phyloP scores from a whole-genome alignment of 2,113 vertebrate species.

The Oncorhynchus nerka region DNA sequence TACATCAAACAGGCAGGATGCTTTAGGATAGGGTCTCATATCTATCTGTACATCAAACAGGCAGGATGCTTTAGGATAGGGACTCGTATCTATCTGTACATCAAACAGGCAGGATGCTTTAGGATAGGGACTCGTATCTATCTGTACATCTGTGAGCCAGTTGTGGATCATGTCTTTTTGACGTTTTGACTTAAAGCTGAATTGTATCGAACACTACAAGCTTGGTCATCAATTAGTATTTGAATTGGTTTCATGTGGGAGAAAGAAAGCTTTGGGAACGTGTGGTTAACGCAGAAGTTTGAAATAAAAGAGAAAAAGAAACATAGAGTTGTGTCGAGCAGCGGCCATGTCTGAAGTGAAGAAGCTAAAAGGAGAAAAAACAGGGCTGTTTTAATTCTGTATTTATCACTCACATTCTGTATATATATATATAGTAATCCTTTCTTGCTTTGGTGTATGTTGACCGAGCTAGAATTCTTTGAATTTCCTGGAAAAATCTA shows the following conservation, averaged over 20 bases:
- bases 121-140: neutral
- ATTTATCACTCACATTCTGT: conserved; percentile 93
- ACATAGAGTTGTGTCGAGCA: conserved; percentile 71
- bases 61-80: conserved; percentile 81
- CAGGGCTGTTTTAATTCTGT: conserved; percentile 85
- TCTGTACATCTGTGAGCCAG: neutral
- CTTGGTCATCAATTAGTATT: conserved; percentile 81
- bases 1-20: conserved; percentile 62
- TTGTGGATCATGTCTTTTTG: conserved; percentile 37
- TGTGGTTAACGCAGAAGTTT: conserved; percentile 77
- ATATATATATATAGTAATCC: conserved; percentile 83
- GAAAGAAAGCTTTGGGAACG: conserved; percentile 54
- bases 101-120: too few relatives aligned
- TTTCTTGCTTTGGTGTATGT: conserved; percentile 85
- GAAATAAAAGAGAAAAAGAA: conserved; percentile 51
- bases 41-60: conserved; percentile 9
- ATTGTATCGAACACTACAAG: conserved; percentile 98
- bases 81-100: neutral
- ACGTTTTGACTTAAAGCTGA: conserved; percentile 80
- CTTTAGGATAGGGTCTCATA: conserved; percentile 75
- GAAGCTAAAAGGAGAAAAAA: conserved; percentile 58
- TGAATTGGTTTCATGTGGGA: conserved; percentile 85
- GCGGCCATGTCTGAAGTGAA: conserved; percentile 76
- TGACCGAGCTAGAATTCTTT: conserved; percentile 85
- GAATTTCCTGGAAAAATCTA: conserved; percentile 82